phyloP scores from a whole-genome alignment of 2,113 vertebrate genomes.

The Scortum barcoo region DNA sequence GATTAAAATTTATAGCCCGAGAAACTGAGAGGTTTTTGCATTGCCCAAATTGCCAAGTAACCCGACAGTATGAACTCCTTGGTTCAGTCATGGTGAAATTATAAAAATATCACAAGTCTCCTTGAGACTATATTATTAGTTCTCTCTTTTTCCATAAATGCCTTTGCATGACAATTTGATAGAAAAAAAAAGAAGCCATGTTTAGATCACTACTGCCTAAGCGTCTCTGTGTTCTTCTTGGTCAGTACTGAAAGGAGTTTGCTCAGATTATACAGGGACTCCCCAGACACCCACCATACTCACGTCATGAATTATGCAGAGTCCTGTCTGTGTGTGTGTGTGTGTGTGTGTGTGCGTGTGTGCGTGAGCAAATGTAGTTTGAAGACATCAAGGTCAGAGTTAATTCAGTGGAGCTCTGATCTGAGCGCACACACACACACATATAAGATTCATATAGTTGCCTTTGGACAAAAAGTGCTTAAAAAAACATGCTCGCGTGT shows the following conservation, averaged over 20 bases:
- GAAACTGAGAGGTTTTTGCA: conserved; percentile 9
- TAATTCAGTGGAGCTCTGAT: conserved; percentile 39
- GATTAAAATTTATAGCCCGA: conserved; percentile 35
- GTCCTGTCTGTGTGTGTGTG: not conserved
- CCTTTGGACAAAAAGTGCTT: conserved; percentile 2
- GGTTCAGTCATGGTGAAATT: conserved; percentile 31
- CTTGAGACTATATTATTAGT: conserved; percentile 12
- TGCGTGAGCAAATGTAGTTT: conserved; percentile 8
- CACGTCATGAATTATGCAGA: conserved; percentile 42
- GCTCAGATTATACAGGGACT: conserved; percentile 46
- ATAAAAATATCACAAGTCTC: conserved; percentile 35
- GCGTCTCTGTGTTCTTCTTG: conserved; percentile 20
- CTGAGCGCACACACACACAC: not conserved
- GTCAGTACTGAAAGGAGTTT: conserved; percentile 37
- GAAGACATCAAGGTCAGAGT: conserved; percentile 57
- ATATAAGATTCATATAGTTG: not conserved
- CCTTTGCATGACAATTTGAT: not conserved
- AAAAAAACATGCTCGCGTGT: not conserved
- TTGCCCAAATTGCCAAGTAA: conserved; percentile 28
- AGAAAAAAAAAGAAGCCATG: not conserved
- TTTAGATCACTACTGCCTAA: conserved; percentile 11
- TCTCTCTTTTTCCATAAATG: conserved; percentile 15
- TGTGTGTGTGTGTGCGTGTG: conserved; percentile 1
- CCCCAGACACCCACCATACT: conserved; percentile 24
- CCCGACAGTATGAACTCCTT: conserved; percentile 20